Evolutionary conservation across 1,140 invertebrate genomes (phyloP), one percentile per base, ranked within the genome.

Genomic region (Chionoecetes opilio): DNA sequence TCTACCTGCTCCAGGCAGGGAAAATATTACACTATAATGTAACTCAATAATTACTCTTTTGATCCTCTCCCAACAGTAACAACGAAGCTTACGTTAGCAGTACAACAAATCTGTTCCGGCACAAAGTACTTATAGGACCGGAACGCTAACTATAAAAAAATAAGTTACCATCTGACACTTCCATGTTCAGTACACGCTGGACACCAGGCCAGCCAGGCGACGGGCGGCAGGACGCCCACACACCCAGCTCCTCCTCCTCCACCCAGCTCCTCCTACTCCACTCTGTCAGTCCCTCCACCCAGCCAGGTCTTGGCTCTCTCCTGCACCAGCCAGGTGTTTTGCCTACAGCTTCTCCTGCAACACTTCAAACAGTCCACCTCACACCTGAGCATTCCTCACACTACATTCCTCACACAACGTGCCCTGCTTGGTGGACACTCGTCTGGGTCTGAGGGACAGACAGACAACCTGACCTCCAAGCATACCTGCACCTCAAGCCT

Each of bases 1-100:
- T 46, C 29, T 92, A 75, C 91, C 91, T 92, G 91, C 91, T 84
- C 91, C 91, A 92, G 91, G 91, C 91, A 92, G 91, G 75, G 26
- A 37, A 63, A 85, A 82, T 41, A 75, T 75, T 75, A n/a, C 63
- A 75, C 63, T 75, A 75, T 75, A 75, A 75, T n/a, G n/a, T 11
- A 46, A 46, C 37, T 89, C 41, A 38, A 41, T 46, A 41, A 89
- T 92, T 29, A 82, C 34, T 92, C 29, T 32, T 92, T 35, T 85
- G 26, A 85, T 92, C 82, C 91, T 75, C 82, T 92, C 75, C 82
- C 91, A 84, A 92, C 38, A 82, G 82, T 92, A 92, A 92, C 82
- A 92, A 92, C 38, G 63, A 53, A 37, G 75, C 84, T 82, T 92
- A 92, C 41, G 46, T 38, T 53, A 85, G 82, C 82, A 85, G 63